Evolutionary conservation across 1,140 invertebrate species (phyloP).

Genomic region (Oppia nitens): DNA sequence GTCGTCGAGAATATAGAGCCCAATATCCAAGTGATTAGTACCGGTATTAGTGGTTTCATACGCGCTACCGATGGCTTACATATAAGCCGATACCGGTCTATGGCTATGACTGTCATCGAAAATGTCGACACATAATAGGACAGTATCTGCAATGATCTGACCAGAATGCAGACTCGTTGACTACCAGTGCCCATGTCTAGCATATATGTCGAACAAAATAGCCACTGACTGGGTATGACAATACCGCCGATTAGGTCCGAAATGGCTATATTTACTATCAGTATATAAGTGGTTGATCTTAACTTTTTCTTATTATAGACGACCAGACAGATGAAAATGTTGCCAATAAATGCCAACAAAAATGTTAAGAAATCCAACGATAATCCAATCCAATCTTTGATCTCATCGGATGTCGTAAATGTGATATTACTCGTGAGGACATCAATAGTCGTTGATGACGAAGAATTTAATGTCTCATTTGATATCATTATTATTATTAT

Average conservation of each 20-base stretch:
- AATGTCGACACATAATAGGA: conserved; percentile 35
- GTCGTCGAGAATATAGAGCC: conserved; percentile 32
- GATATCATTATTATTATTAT: no score
- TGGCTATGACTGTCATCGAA: conserved; percentile 36
- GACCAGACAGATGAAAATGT: conserved; percentile 25
- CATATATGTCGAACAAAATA: conserved; percentile 4
- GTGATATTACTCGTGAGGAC: not conserved
- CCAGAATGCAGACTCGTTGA: not conserved
- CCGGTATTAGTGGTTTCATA: conserved; percentile 27
- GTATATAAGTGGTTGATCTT: conserved; percentile 59
- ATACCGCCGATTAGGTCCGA: conserved; percentile 37
- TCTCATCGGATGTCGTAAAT: not conserved
- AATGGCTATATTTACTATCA: conserved; percentile 65
- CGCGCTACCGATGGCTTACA: conserved; percentile 32
- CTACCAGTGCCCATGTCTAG: not conserved
- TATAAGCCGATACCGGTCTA: conserved; percentile 35
- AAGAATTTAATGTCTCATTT: no score
- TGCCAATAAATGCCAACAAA: conserved; percentile 27
- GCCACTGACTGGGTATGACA: conserved; percentile 6
- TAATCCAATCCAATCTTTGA: not conserved
- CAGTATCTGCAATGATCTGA: not conserved
- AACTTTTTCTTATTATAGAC: conserved; percentile 25
- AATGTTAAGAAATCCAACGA: conserved; percentile 27
- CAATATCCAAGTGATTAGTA: conserved; percentile 33
- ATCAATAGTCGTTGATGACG: no score